Percentiles rank a stretch among this genome's conserved stretches.
phyloP scores from a whole-genome alignment of 2,113 vertebrate genomes.

The Macquaria australasica region DNA sequence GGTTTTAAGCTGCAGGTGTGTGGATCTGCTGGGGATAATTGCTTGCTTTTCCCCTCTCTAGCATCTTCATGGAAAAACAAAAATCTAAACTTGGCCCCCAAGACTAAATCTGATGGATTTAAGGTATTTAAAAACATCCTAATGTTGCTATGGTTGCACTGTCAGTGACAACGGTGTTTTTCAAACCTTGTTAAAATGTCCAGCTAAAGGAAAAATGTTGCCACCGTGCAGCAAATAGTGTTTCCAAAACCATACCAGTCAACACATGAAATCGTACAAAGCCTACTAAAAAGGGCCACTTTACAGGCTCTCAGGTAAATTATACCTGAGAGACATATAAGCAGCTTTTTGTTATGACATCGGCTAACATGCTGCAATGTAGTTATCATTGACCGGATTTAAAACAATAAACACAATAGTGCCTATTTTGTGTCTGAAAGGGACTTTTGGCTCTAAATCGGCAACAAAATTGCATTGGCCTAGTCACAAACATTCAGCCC shows the following conservation, averaged over 20 bases:
- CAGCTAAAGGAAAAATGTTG: constrained; percentile 24
- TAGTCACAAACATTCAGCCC: constrained; percentile 60
- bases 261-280: constrained; percentile 49
- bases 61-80: constrained; percentile 23
- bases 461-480: constrained; percentile 46
- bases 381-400: constrained; percentile 51
- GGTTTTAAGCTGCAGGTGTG: constrained; percentile 31
- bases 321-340: constrained; percentile 57
- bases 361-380: constrained; percentile 54
- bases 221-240: constrained; percentile 16
- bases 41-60: constrained; percentile 12
- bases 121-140: constrained; percentile 21
- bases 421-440: constrained; percentile 57
- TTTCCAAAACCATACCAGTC: constrained; percentile 53
- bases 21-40: constrained; percentile 19
- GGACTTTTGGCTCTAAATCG: constrained; percentile 60
- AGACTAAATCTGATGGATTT: constrained; percentile 33
- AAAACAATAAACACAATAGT: constrained; percentile 61
- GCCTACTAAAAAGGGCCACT: constrained; percentile 44
- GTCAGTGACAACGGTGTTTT: constrained; percentile 13
- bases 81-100: constrained; percentile 10
- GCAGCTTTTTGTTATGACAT: constrained; percentile 59
- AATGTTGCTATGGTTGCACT: constrained; percentile 54
- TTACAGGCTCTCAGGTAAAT: constrained; percentile 54
- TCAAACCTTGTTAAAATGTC: constrained; percentile 35